Conservation (phyloP, 2,888 invertebrate genomes). For the Morpho deidamia region DNA sequence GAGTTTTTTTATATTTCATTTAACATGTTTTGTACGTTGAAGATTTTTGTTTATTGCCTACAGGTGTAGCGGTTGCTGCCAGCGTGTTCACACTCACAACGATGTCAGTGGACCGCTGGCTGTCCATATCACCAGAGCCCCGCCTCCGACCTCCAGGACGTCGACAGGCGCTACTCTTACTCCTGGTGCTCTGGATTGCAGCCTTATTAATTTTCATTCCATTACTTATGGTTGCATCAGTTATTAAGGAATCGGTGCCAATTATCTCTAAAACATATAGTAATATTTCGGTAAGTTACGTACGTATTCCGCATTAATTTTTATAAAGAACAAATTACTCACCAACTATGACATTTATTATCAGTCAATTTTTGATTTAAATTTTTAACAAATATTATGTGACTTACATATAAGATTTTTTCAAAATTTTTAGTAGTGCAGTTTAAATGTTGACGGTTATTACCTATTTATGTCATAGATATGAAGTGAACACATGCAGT, state of each 20-base stretch:
- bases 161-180: constrained; percentile 80
- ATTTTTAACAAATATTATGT: no score
- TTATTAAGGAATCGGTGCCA: constrained; percentile 56
- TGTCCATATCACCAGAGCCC: constrained; percentile 83
- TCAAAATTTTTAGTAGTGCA: no score
- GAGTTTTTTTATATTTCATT: no score
- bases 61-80: constrained; percentile 86
- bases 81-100: constrained; percentile 88
- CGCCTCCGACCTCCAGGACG: constrained; percentile 81
- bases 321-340: no score
- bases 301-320: no score
- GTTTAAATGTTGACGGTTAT: no score
- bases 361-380: no score
- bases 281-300: constrained; percentile 60
- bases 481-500: no score
- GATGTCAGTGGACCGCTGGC: constrained; percentile 87
- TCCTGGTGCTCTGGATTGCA: constrained; percentile 81
- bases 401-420: no score
- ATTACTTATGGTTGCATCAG: constrained; percentile 72
- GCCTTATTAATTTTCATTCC: constrained; percentile 84
- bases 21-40: no score
- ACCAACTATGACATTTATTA: no score
- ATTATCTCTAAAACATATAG: constrained; percentile 48
- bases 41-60: background rate
- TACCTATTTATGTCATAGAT: no score